Conservation (phyloP, 2,888 invertebrate genomes). For the Nemoura dubitans region DNA sequence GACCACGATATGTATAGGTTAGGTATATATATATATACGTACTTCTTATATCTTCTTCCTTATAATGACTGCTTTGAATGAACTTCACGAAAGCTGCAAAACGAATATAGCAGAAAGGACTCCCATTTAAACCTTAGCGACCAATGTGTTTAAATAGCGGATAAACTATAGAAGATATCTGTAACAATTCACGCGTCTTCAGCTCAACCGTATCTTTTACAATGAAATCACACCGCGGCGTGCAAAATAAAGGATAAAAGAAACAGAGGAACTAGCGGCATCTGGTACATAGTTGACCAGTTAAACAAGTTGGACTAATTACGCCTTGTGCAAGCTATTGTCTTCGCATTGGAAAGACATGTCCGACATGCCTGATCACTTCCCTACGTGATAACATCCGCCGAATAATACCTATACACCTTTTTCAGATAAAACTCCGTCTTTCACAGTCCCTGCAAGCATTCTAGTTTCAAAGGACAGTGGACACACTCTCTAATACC, state of each 20-base stretch:
- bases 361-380: slow-evolving; percentile 2
- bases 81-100: no score
- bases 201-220: no score
- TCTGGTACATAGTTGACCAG: not conserved
- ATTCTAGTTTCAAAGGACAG: not conserved
- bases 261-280: not conserved
- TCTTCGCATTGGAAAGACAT: not conserved
- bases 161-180: not conserved
- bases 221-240: not conserved
- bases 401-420: not conserved
- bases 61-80: no score
- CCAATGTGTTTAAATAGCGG: no score
- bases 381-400: not conserved
- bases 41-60: no score
- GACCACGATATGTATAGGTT: no score
- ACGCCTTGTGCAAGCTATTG: not conserved
- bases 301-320: not conserved
- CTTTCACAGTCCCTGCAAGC: not conserved
- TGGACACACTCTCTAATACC: not conserved
- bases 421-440: not conserved
- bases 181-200: not conserved
- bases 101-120: no score
- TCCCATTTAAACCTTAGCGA: no score
- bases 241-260: not conserved
- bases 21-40: no score